Conservation (phyloP, 1,140 invertebrate species). For the Stratiolaelaps scimitus region DNA sequence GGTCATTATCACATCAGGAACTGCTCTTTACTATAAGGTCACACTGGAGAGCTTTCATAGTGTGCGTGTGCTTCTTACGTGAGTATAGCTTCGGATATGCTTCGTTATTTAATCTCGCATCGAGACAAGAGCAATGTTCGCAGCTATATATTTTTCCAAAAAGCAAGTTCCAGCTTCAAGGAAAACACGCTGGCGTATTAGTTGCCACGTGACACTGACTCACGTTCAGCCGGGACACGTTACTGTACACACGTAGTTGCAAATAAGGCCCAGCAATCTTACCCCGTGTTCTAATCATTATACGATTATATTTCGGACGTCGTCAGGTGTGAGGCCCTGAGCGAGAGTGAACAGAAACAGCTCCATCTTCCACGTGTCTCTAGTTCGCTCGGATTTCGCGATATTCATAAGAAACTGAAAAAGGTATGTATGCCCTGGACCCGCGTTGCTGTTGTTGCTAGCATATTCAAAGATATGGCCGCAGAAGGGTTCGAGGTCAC, state of each 20-base stretch:
- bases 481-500: no score
- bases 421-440: not conserved
- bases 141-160: no score
- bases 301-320: no score
- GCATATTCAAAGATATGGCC: no score
- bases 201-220: not conserved
- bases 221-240: not conserved
- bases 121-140: no score
- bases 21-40: not conserved
- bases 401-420: slow-evolving; percentile 12
- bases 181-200: not conserved
- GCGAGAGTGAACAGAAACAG: not conserved
- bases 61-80: not conserved
- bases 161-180: not conserved
- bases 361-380: not conserved
- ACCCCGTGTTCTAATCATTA: no score
- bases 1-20: not conserved
- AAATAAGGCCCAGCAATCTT: not conserved
- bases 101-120: no score
- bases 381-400: slow-evolving; percentile 5
- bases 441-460: no score
- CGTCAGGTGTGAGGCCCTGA: not conserved
- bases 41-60: not conserved
- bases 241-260: not conserved
- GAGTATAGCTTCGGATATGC: no score